These are phyloP conservation scores for Diarsia brunnea DNA, from an alignment of 2,888 invertebrate species.

Conservation along the genomic window DNA sequence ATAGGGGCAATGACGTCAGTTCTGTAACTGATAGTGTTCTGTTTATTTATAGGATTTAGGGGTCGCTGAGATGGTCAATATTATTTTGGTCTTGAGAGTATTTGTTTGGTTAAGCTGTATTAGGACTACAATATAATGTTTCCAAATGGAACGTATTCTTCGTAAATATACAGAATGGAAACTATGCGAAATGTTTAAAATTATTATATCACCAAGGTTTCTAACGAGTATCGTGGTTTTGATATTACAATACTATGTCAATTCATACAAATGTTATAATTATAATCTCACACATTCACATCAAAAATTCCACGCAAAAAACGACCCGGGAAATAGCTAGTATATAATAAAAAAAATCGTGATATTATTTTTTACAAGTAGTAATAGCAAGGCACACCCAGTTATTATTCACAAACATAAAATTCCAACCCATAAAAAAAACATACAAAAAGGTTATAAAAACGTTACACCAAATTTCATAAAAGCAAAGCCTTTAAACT, in stretches of 20 bases:
- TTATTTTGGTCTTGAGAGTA: background rate
- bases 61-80: background rate
- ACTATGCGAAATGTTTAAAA: too few relatives aligned
- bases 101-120: background rate
- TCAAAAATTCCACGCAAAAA: too few relatives aligned
- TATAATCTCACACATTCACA: too few relatives aligned
- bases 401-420: background rate
- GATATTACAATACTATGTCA: background rate
- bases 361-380: background rate
- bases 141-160: background rate
- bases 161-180: background rate
- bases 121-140: background rate
- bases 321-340: too few relatives aligned
- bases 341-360: background rate
- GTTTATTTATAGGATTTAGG: constrained; percentile 5
- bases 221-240: background rate
- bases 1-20: constrained; percentile 10
- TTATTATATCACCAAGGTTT: background rate
- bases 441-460: constrained; percentile 9
- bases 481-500: constrained; percentile 53
- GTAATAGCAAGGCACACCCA: background rate
- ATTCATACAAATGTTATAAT: too few relatives aligned
- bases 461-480: constrained; percentile 36
- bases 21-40: constrained; percentile 12
- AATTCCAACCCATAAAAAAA: background rate